These are phyloP conservation scores for Ennomos fuscantarius DNA, from an alignment of 2,888 invertebrate species.

Conservation along the genomic window DNA sequence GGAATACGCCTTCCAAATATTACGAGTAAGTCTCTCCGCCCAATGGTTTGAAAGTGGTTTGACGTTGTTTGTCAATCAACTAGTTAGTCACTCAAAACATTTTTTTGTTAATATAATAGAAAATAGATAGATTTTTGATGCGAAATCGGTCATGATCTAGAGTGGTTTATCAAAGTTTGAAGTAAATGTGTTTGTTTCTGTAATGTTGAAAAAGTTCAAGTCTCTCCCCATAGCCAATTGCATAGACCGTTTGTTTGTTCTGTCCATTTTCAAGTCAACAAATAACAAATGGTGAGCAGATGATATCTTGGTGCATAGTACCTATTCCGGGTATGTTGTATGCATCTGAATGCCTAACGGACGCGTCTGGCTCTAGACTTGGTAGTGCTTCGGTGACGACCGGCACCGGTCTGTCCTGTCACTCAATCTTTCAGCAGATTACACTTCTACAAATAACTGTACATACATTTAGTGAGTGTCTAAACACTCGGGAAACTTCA, in stretches of 20 bases:
- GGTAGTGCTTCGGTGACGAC: slow-evolving; percentile 58
- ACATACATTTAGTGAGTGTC: slow-evolving; percentile 53
- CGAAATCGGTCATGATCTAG: no score
- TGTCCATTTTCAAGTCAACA: slow-evolving; percentile 56
- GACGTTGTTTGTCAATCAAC: no score
- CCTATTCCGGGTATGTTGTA: slow-evolving; percentile 67
- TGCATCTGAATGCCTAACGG: slow-evolving; percentile 78
- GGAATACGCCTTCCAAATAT: no score
- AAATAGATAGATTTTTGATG: no score
- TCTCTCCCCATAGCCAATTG: slow-evolving; percentile 15
- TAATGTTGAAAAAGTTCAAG: slow-evolving; percentile 11
- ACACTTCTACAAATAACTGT: slow-evolving; percentile 67
- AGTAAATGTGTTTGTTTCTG: neutral
- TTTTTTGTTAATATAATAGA: no score
- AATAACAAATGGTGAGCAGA: slow-evolving; percentile 62
- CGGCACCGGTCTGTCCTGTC: slow-evolving; percentile 63
- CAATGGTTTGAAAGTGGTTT: no score
- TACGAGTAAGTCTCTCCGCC: no score
- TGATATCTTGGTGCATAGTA: slow-evolving; percentile 68
- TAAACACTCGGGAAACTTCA: slow-evolving; percentile 64
- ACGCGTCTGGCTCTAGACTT: slow-evolving; percentile 59
- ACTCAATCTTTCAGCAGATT: slow-evolving; percentile 68
- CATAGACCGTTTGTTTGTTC: slow-evolving; percentile 32
- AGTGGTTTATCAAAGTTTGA: no score
- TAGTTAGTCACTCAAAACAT: no score